These are phyloP conservation scores for Chiroxiphia lanceolata DNA, from an alignment of 2,797 vertebrate species.

Conservation along the genomic window DNA sequence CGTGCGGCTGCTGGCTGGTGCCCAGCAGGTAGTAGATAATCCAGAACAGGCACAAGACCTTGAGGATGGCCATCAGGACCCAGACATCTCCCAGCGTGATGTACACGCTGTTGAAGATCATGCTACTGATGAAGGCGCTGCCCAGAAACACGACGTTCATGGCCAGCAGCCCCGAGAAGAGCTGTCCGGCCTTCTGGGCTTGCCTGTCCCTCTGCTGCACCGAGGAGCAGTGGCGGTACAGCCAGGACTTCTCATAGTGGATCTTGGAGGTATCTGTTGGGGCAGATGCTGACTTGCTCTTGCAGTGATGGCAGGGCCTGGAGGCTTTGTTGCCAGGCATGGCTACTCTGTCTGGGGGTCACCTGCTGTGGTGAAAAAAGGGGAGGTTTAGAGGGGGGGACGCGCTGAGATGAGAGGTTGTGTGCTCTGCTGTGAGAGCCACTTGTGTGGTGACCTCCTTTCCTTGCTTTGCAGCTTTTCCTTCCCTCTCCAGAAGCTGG, in stretches of 20 bases:
- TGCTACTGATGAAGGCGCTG: constrained; percentile 81
- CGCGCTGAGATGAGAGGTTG: neutral
- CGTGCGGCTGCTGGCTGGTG: constrained; percentile 70
- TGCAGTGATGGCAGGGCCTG: constrained; percentile 9
- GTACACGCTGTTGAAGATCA: constrained; percentile 77
- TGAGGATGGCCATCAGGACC: constrained; percentile 81
- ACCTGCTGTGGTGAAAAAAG: neutral
- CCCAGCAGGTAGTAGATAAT: constrained; percentile 80
- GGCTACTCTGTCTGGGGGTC: neutral
- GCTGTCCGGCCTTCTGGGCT: constrained; percentile 77
- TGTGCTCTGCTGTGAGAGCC: neutral
- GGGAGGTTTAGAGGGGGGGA: neutral
- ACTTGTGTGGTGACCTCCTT: neutral
- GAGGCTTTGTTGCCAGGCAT: neutral
- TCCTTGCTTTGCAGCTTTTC: neutral
- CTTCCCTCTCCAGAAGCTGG: neutral
- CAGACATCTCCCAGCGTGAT: constrained; percentile 77
- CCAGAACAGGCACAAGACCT: constrained; percentile 80
- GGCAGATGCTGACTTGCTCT: neutral
- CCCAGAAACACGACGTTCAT: constrained; percentile 88
- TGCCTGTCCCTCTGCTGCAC: constrained; percentile 68
- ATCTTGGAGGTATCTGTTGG: neutral
- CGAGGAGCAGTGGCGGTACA: constrained; percentile 65
- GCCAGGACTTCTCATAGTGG: constrained; percentile 66
- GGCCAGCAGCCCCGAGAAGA: constrained; percentile 89